Conservation (phyloP, 1,140 invertebrate genomes). For the Oncopeltus fasciatus region DNA sequence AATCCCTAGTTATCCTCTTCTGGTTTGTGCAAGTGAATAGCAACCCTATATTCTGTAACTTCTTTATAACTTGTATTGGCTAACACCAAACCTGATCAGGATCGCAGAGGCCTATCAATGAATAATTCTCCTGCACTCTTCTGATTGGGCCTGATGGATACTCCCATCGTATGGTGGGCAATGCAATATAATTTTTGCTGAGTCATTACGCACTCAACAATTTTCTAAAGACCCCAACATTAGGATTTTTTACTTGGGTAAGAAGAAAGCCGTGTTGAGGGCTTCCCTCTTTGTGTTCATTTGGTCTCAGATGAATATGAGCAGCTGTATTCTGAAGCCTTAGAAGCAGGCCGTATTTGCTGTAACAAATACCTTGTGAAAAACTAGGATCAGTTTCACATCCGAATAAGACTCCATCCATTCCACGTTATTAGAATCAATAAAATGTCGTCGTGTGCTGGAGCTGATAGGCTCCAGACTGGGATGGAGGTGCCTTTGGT, state of each 20-base stretch:
- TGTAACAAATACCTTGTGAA: slow-evolving; percentile 96
- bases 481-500: slow-evolving; percentile 99
- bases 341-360: slow-evolving; percentile 98
- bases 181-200: too few species aligned
- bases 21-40: too few species aligned
- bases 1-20: too few species aligned
- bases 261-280: slow-evolving; percentile 92
- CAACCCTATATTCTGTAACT: too few species aligned
- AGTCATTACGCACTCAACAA: too few species aligned
- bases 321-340: slow-evolving; percentile 93
- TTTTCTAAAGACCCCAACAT: slow-evolving; percentile 92
- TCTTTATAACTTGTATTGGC: too few species aligned
- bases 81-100: too few species aligned
- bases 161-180: too few species aligned
- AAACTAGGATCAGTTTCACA: slow-evolving; percentile 97
- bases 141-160: too few species aligned
- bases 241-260: slow-evolving; percentile 96
- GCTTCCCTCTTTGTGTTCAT: slow-evolving; percentile 96
- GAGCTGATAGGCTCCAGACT: slow-evolving; percentile 99
- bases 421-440: slow-evolving; percentile 99
- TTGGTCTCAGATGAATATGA: slow-evolving; percentile 98
- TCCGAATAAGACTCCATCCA: slow-evolving; percentile 92
- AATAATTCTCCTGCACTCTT: too few species aligned
- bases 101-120: too few species aligned
- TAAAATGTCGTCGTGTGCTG: slow-evolving; percentile 99